These are phyloP conservation scores for Sardinella longiceps DNA, from an alignment of 2,797 vertebrate genomes.

Conservation along the genomic window DNA sequence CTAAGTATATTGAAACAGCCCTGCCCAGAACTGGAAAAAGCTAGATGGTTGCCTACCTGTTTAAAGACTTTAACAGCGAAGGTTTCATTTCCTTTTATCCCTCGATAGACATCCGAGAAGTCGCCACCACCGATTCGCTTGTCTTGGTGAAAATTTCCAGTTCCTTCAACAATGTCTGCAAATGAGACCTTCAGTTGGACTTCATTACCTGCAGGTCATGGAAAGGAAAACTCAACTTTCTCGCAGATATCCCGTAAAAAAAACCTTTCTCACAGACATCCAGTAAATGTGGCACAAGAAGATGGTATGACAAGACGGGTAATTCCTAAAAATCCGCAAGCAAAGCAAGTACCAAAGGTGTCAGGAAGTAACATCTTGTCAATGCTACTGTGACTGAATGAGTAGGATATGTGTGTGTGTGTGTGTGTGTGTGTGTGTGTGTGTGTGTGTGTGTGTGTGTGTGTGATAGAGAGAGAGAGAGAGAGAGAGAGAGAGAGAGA, in stretches of 20 bases:
- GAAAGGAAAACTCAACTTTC: constrained; percentile 36
- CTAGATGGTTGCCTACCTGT: constrained; percentile 70
- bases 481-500: no score
- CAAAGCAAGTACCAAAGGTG: not conserved
- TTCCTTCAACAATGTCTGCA: constrained; percentile 69
- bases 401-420: not conserved
- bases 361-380: not conserved
- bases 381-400: no score
- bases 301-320: not conserved
- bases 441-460: not conserved
- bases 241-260: not conserved
- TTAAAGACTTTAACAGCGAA: constrained; percentile 79
- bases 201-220: constrained; percentile 20
- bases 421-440: not conserved
- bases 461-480: no score
- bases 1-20: no score
- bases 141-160: constrained; percentile 72
- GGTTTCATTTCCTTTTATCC: constrained; percentile 58
- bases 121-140: constrained; percentile 70
- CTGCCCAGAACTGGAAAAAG: not conserved
- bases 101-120: constrained; percentile 73
- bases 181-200: constrained; percentile 58
- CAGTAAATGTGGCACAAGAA: not conserved
- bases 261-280: not conserved
- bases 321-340: not conserved